Conservation (phyloP, 1,140 invertebrate genomes). For the Hyphantria cunea region DNA sequence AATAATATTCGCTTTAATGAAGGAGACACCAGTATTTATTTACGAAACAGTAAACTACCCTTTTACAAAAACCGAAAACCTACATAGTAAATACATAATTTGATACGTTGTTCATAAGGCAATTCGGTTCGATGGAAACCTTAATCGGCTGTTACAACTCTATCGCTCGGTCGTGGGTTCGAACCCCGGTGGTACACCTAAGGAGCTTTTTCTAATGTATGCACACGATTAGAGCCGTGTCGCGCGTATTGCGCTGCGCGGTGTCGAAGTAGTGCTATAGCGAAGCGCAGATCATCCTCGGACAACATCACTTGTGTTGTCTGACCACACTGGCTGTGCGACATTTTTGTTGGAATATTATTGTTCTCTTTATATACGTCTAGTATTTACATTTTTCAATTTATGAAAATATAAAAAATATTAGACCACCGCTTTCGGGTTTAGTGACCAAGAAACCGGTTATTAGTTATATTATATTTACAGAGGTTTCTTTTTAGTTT, state of each 20-base stretch:
- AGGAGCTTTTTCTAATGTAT: constrained; percentile 7
- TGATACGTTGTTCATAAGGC: background rate
- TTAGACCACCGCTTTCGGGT: no score
- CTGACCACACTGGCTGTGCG: constrained; percentile 30
- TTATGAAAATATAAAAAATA: no score
- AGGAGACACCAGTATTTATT: no score
- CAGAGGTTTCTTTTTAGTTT: no score
- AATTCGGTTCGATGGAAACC: background rate
- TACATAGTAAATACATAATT: background rate
- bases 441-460: no score
- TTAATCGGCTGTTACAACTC: background rate
- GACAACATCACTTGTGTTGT: constrained; percentile 8
- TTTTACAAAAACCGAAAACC: no score
- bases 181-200: background rate
- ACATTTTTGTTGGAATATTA: constrained; percentile 23
- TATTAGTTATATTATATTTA: no score
- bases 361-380: no score
- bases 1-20: no score
- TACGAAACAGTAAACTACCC: no score
- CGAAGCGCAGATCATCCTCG: constrained; percentile 33
- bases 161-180: constrained; percentile 7
- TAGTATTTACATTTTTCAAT: no score
- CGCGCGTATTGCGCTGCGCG: constrained; percentile 35
- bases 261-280: constrained; percentile 72
- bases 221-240: constrained; percentile 69